Evolutionary conservation across 2,888 invertebrate species (phyloP), one percentile per base, ranked within the genome.

Genomic region (Drosophila leonis): DNA sequence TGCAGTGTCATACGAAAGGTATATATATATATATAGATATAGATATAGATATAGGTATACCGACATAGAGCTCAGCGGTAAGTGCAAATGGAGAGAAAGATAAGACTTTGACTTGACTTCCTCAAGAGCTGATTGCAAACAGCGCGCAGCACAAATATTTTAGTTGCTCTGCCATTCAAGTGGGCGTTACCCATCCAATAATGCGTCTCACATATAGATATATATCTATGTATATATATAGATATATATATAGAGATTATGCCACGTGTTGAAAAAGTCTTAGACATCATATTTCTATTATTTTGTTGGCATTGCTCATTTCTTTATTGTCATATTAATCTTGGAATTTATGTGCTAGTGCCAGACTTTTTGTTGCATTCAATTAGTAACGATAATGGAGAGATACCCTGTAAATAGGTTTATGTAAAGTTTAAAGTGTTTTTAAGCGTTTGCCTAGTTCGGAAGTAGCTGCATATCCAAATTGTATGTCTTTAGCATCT

Each of bases 41-140:
- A 49, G 49, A 76, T 60, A 46, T 55, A 44, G 20, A 24, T 24
- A 44, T 24, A 27, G 57, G n/a, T 46, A 62, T 57, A 70, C 20
- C 49, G 15, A 20, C 55, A 46, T 35, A 56, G 39, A 59, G 56
- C 39, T 20, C 46, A 8, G 55, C 27, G 75, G 75, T 75, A 63
- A 78, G 75, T 75, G 37, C 39, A 54, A 62, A 63, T 52, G 29
- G 46, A 13, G 27, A 41, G 33, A 39, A 35, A 73, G 74, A 78
- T 78, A 75, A 78, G 62, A 49, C 66, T 59, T 59, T 65, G 56
- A 57, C 39, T 27, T 39, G 60, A 44, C 39, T 61, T 42, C 41
- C 65, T 41, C n/a, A 31, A 65, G 48, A 78, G 61, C 24, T 72
- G 41, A 57, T 65, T 78, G 73, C 54, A 75, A 61, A 55, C 57